Evolutionary conservation across 2,888 invertebrate species (phyloP), one percentile per base, ranked within the genome.

Genomic region (Drosophila rubida): DNA sequence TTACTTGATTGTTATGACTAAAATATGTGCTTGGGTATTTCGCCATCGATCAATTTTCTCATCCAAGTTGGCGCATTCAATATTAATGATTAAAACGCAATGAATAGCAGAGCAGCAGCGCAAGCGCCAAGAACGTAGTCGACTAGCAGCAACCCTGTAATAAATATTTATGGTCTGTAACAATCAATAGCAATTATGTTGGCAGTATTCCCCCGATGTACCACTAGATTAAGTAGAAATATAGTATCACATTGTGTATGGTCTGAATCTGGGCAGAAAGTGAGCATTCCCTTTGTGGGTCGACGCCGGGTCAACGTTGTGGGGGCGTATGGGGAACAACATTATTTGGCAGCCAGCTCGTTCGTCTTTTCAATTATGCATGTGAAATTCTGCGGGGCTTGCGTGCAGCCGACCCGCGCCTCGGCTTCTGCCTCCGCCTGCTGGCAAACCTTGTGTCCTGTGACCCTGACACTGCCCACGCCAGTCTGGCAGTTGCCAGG

Each of bases 331-430:
- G 22, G 35, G 13, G 11, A 23, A 42, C 30, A 58, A 32, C 41
- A 35, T 53, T 37, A 53, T 62, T 62, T 32, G 44, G 32, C 19
- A 19, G 50, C 13, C 72, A 8, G 57, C 50, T 53, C 9, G 44
- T 41, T 30, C 30, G 30, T 44, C 45, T 42, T 16, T 58, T 72
- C 39, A 72, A 75, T 75, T 69, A 72, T 75, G 59, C 54, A 72
- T 64, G 75, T 22, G 37, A 3, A n/a, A 13, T 14, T 39, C 46
- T 41, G 53, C 16, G 49, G 41, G 22, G 9, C 9, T 39, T 63
- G 75, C 72, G 72, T 75, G 75, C 48, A 44, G 9, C 16, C 13
- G 35, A 11, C 51, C 25, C 14, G n/a, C 27, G 13, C 3, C 16
- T 32, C 11, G 16, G 6, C 23, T 11, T 6, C 25, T 9, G 23